Evolutionary conservation across 2,113 vertebrate genomes (phyloP).

Genomic region (Steatornis caripensis): DNA sequence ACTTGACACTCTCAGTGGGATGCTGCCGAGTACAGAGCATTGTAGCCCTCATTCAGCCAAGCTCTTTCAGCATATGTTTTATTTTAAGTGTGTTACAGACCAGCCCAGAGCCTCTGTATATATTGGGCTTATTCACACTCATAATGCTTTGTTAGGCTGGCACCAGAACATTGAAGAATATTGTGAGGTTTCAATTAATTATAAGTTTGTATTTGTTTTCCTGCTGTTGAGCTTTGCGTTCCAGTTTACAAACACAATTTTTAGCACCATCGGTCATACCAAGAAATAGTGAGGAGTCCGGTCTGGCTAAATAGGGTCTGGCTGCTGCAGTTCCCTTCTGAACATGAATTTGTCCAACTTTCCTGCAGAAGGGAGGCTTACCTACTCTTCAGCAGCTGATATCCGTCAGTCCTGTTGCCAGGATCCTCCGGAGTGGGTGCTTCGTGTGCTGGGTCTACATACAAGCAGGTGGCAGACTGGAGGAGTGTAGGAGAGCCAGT

Average conservation of each 20-base stretch:
- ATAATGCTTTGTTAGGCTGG: conserved; percentile 24
- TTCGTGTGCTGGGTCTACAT: conserved; percentile 42
- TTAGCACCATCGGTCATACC: conserved; percentile 33
- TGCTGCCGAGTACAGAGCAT: neutral
- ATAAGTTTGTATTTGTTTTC: conserved; percentile 30
- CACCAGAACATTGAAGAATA: conserved; percentile 11
- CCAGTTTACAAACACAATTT: conserved; percentile 20
- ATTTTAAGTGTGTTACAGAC: conserved; percentile 26
- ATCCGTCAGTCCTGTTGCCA: conserved; percentile 8
- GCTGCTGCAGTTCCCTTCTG: neutral
- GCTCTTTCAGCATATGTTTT: conserved; percentile 32
- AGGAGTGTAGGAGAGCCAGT: conserved; percentile 57
- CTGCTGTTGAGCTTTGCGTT: conserved; percentile 30
- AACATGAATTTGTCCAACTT: neutral
- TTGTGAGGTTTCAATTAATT: conserved; percentile 47
- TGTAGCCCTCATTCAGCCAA: conserved; percentile 14
- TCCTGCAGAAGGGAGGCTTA: neutral
- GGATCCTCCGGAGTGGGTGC: conserved; percentile 31
- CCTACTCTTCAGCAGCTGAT: neutral
- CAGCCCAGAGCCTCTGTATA: conserved; percentile 30
- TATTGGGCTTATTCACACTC: neutral
- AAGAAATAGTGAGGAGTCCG: neutral
- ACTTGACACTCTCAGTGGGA: conserved; percentile 50
- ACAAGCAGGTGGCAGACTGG: conserved; percentile 59
- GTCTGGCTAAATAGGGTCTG: neutral